Base-by-base conservation (phyloP, 2,888 invertebrate genomes). In the Bembecia ichneumoniformis region DNA sequence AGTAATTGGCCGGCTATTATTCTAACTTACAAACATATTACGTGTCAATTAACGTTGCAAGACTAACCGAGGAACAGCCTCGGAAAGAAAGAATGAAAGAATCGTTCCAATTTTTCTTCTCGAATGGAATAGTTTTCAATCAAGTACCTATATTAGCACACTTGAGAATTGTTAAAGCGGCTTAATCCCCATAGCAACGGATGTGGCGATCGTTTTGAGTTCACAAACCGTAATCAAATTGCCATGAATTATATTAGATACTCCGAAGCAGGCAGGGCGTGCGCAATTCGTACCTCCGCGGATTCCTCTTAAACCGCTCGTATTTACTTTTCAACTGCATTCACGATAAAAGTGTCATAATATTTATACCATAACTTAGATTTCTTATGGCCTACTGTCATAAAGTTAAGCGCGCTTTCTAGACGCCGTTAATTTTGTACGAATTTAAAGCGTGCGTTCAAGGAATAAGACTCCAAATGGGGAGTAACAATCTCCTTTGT, bases 301-400 rank as follows among this genome's bases (percentile, higher is more conserved):
- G 56, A 60, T 61, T 55, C 64, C 66, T 64, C 68, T 66, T 68
- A 68, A 64, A 66, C 66, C 62, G 57, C 57, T 60, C 61, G 64
- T 81, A 78, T 82, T 84, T 83, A 81, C 82, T 82, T 82, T 81
- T 81, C 73, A 71, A 77, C 74, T 68, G 63, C 69, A 74, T 68
- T 68, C 71, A 77, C 71, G 77, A 83, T 84, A 84, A 83, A 83
- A 82, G 74, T 83, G 83, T 83, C 84, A 83, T 82, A 86, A 86
- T 83, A 83, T 84, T 82, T 84, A 83, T 77, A 74, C 75, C 71
- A 83, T 87, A 84, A 82, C 63, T 83, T 79, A 74, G 66, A 71
- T 75, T 82, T 81, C 80, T 84, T 84, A 86, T 82, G 79, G 77
- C 74, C 78, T 71, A 71, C 65, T 68, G 71, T 76, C 77, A 73